Conservation (phyloP, 2,888 invertebrate genomes). For the Zeuzera pyrina region DNA sequence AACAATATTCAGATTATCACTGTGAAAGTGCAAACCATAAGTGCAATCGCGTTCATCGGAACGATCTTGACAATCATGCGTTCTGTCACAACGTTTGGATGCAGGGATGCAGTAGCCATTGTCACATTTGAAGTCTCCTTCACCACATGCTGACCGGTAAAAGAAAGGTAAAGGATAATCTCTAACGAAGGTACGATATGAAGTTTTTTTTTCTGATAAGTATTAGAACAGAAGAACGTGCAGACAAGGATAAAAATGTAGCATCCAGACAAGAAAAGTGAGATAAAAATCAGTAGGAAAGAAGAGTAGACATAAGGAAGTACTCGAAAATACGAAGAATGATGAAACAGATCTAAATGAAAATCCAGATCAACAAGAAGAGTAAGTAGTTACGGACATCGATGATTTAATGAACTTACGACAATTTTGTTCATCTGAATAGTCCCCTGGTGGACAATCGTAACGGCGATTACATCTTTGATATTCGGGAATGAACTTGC, state of each 20-base stretch:
- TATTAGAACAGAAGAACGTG: background rate
- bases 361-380: slow-evolving; percentile 11
- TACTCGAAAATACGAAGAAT: slow-evolving; percentile 15
- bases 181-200: no score
- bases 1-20: no score
- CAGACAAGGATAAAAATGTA: background rate
- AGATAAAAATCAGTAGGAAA: background rate
- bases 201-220: background rate
- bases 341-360: slow-evolving; percentile 10
- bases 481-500: slow-evolving; percentile 70
- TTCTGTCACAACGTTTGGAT: slow-evolving; percentile 69
- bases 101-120: slow-evolving; percentile 76
- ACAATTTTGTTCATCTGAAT: slow-evolving; percentile 84
- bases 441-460: slow-evolving; percentile 78
- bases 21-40: slow-evolving; percentile 66
- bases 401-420: slow-evolving; percentile 71
- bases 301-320: background rate
- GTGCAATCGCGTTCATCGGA: slow-evolving; percentile 73
- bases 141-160: slow-evolving; percentile 72
- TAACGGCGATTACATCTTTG: slow-evolving; percentile 76
- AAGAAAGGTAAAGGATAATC: no score
- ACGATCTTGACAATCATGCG: slow-evolving; percentile 71
- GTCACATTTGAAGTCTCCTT: slow-evolving; percentile 75
- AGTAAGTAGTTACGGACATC: slow-evolving; percentile 10
- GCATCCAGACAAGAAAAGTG: background rate